Conservation (phyloP, 2,888 invertebrate genomes). For the Aelia acuminata region DNA sequence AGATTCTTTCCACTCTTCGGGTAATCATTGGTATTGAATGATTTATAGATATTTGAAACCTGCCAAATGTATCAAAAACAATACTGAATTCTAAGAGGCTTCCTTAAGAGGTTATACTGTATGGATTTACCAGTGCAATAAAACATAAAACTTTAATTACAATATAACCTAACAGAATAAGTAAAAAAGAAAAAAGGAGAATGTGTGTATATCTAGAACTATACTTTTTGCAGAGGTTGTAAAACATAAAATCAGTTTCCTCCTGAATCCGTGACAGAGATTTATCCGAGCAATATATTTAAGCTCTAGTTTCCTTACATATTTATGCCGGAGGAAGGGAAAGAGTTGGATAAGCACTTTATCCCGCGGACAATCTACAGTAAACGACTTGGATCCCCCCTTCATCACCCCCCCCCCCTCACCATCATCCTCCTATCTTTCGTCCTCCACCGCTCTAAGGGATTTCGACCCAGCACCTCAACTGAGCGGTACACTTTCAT, state of each 20-base stretch:
- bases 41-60: no score
- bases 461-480: neutral
- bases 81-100: no score
- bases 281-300: neutral
- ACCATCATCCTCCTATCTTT: neutral
- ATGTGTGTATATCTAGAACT: no score
- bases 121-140: no score
- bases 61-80: no score
- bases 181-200: no score
- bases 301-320: neutral
- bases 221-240: neutral
- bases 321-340: neutral
- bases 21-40: no score
- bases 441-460: neutral
- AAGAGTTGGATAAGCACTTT: neutral
- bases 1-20: no score
- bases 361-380: constrained; percentile 14
- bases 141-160: no score
- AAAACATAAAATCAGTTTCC: neutral
- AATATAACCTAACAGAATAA: no score
- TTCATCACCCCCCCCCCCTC: neutral
- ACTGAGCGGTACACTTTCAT: neutral
- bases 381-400: neutral
- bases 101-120: no score
- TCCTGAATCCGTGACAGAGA: neutral